Percentiles rank a stretch among this genome's conserved stretches.
Conservation (phyloP, 2,888 invertebrate species). For the Philereme transversata region DNA sequence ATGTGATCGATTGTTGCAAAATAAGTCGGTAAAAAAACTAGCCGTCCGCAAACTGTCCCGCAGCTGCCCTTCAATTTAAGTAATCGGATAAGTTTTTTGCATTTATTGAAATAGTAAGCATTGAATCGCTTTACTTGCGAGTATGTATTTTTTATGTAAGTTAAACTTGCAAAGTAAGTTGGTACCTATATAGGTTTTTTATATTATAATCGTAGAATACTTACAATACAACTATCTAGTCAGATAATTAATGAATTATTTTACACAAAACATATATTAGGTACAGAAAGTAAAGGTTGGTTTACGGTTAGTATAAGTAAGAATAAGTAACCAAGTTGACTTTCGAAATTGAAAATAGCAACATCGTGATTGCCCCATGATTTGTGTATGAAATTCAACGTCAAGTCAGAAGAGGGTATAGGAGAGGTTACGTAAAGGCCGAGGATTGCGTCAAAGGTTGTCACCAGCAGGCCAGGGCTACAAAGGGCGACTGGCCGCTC, state of each 20-base stretch:
- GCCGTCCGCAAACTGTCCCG: constrained; percentile 69
- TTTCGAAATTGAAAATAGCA: constrained; percentile 51
- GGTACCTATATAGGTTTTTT: neutral
- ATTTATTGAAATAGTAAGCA: constrained; percentile 38
- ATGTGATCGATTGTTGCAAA: constrained; percentile 72
- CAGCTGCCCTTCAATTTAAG: constrained; percentile 71
- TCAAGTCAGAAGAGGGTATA: constrained; percentile 59
- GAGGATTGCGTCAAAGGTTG: constrained; percentile 68
- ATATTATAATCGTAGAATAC: too few species aligned
- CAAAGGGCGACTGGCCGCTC: constrained; percentile 60
- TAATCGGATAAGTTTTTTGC: constrained; percentile 78
- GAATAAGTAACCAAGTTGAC: neutral
- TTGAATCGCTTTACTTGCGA: constrained; percentile 21
- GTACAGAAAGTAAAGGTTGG: neutral
- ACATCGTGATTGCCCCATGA: constrained; percentile 57
- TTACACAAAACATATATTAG: too few species aligned
- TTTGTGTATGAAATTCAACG: constrained; percentile 64
- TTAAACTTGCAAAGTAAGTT: neutral
- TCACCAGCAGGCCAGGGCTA: constrained; percentile 69
- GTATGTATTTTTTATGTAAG: constrained; percentile 11
- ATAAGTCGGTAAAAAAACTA: constrained; percentile 57
- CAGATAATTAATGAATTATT: too few species aligned
- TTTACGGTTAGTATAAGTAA: neutral
- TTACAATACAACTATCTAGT: too few species aligned
- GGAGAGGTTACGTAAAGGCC: constrained; percentile 70